Evolutionary conservation across 23 tunicate species (phyloP).

Genomic region (Halocynthia aurantium): DNA sequence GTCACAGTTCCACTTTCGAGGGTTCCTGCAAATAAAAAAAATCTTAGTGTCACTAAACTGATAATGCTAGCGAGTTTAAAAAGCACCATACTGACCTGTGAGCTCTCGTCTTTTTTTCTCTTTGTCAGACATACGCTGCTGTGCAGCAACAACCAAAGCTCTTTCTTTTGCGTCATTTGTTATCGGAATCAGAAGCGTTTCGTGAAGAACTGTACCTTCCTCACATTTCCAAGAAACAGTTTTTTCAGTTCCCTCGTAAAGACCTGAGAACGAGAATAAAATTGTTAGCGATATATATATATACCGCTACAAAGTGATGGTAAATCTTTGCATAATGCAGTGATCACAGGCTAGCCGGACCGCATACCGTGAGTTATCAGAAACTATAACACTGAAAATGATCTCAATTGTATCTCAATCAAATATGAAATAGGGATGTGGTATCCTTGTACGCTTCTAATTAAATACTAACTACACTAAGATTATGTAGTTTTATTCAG

Average conservation of each 20-base stretch:
- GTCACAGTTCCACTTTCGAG: constrained; percentile 86
- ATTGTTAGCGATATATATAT: too few relatives aligned
- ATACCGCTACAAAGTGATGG: too few relatives aligned
- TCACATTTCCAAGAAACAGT: constrained; percentile 85
- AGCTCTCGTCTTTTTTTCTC: constrained; percentile 58
- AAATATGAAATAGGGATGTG: too few relatives aligned
- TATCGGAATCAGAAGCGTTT: constrained; percentile 63
- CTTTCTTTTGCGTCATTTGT: constrained; percentile 73
- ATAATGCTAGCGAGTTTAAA: not conserved
- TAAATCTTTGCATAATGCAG: too few relatives aligned
- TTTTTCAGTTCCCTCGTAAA: constrained; percentile 47
- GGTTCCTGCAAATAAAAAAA: constrained; percentile 33
- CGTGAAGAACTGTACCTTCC: constrained; percentile 39
- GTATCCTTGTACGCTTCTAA: too few relatives aligned
- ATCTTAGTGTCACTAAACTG: not conserved
- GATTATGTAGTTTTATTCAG: too few relatives aligned
- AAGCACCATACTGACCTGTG: constrained; percentile 45
- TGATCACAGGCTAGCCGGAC: too few relatives aligned
- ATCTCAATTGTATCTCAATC: too few relatives aligned
- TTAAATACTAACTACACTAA: too few relatives aligned
- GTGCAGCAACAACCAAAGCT: constrained; percentile 68
- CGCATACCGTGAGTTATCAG: too few relatives aligned
- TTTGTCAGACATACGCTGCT: constrained; percentile 69
- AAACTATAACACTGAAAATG: too few relatives aligned
- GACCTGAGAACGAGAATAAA: constrained; percentile 6